Evolutionary conservation across 2,888 invertebrate genomes (phyloP), one percentile per base, ranked within the genome.

Genomic region (Papilio demoleus): DNA sequence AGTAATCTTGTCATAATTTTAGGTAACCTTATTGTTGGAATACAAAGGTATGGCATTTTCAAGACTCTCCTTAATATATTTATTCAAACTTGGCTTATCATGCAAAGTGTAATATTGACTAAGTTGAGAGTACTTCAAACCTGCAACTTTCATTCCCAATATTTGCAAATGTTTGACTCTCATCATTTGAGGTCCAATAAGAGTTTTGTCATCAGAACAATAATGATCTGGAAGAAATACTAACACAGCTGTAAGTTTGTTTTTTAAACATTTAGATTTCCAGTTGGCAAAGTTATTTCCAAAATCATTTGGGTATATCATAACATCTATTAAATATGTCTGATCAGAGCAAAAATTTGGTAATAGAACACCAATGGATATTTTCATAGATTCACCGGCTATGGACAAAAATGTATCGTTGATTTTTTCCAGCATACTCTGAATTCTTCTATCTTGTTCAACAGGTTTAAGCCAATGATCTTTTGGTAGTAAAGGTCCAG

Each of bases 211-310:
- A 70, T 93, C 92, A 50, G 92, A 90, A 79, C 94, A 95, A 81
- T 93, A 95, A 81, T 95, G 94, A 72, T 96, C 95, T 1, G 95
- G 95, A 65, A 95, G 84, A 79, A 95, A 93, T 67, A 96, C 92
- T 65, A 96, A 81, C 42, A 96, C 74, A 0, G 94, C 95, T 53
- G 92, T 88, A 75, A 90, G 93, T 63, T 90, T 81, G 79, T 93
- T 92, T 64, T 82, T 87, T 34, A 81, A 82, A 6, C 81, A 81
- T 58, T 86, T 86, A 8, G 87, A 79, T 77, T 92, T 93, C 83
- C 93, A 92, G 70, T 92, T 91, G 62, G 88, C 86, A 40, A 87
- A 87, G 65, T 87, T 82, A 66, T 82, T 84, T 4, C 81, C 84
- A 24, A 90, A 77, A 1, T 88, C 85, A 19, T 81, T 75, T 4